Percentiles rank a stretch among this genome's conserved stretches.
Conservation (phyloP, 2,888 invertebrate genomes). For the Chalcis sispes region DNA sequence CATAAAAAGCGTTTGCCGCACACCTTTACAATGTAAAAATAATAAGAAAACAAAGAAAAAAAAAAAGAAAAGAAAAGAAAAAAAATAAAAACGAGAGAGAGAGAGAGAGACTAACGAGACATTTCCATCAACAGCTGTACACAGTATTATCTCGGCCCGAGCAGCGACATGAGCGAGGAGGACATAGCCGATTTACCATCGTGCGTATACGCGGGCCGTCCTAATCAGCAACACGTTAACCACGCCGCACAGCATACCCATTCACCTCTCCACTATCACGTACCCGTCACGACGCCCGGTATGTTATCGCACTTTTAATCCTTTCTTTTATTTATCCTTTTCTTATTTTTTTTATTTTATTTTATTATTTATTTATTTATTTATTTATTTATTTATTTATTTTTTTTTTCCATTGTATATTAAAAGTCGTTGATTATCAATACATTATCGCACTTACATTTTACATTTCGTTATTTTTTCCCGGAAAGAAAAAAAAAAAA, state of each 20-base stretch:
- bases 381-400: too few species aligned
- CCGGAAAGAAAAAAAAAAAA: not conserved
- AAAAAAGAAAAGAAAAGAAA: too few species aligned
- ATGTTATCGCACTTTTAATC: conserved; percentile 19
- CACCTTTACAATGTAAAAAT: too few species aligned
- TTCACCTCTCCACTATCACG: conserved; percentile 73
- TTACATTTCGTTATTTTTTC: not conserved
- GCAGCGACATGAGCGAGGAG: conserved; percentile 79
- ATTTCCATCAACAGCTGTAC: conserved; percentile 59
- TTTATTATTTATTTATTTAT: not conserved
- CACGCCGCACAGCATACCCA: conserved; percentile 64
- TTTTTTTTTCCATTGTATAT: too few species aligned
- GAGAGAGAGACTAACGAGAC: too few species aligned
- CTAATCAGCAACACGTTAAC: conserved; percentile 69
- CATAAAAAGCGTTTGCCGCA: too few species aligned
- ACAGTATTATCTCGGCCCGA: conserved; percentile 72
- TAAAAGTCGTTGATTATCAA: too few species aligned
- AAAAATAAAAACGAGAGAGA: too few species aligned
- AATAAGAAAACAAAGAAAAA: too few species aligned
- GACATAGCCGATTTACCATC: conserved; percentile 86
- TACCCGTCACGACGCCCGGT: conserved; percentile 73
- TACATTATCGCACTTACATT: too few species aligned
- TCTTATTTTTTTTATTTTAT: not conserved
- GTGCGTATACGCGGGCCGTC: conserved; percentile 86
- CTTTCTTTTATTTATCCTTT: not conserved